phyloP scores from a whole-genome alignment of 1,140 invertebrate genomes.

The Megalopta genalis region DNA sequence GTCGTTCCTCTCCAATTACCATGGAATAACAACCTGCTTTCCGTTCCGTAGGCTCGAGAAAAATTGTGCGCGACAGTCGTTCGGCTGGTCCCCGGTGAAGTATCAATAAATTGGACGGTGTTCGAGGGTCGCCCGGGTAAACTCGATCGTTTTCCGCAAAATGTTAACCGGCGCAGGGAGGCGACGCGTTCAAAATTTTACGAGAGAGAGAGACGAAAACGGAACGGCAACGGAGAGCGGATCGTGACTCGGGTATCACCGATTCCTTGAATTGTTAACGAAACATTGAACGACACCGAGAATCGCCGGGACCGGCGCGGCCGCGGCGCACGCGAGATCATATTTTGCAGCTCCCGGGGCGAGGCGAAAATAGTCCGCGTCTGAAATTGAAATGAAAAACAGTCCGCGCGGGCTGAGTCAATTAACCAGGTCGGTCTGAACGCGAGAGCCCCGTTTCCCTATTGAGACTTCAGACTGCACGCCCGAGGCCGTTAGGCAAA shows the following conservation, averaged over 20 bases:
- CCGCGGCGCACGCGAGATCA: neutral
- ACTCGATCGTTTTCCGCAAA: too few relatives aligned
- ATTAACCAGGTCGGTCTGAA: too few relatives aligned
- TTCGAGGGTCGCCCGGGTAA: too few relatives aligned
- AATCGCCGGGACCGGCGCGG: neutral
- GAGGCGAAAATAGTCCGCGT: neutral
- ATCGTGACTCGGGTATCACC: neutral
- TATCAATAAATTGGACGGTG: constrained; percentile 10
- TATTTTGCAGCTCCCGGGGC: neutral
- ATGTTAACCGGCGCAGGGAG: too few relatives aligned
- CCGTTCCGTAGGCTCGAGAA: neutral
- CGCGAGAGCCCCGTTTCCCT: neutral
- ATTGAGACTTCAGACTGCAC: neutral
- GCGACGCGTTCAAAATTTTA: too few relatives aligned
- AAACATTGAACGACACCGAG: neutral
- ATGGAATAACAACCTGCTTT: constrained; percentile 16
- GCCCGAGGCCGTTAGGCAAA: neutral
- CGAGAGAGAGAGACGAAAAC: too few relatives aligned
- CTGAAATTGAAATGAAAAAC: neutral
- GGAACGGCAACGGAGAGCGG: too few relatives aligned
- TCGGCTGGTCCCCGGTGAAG: too few relatives aligned
- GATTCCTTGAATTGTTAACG: neutral
- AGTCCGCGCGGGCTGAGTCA: too few relatives aligned
- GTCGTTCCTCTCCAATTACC: constrained; percentile 9
- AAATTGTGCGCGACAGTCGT: neutral